A percentile compares a stretch with the other conserved stretches of the same genome.
These are phyloP conservation scores for Echinometra lucunter DNA, from an alignment of 53 echinoderm and acorn worm species.

Conservation along the genomic window DNA sequence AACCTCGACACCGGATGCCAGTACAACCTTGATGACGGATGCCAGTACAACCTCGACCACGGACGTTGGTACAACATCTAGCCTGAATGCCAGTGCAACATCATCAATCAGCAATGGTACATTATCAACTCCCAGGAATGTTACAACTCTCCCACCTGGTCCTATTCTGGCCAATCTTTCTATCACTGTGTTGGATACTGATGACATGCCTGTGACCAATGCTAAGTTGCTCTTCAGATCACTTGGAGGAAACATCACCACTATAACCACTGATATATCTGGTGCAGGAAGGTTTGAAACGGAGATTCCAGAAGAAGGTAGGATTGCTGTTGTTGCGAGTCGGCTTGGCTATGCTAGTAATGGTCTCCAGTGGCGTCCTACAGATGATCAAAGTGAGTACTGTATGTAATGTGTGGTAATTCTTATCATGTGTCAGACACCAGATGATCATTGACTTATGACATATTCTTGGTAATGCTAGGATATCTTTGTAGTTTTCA, in stretches of 20 bases:
- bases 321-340: background rate
- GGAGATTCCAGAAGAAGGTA: background rate
- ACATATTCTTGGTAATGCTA: too few species aligned
- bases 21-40: too few species aligned
- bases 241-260: background rate
- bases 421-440: background rate
- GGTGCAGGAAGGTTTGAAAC: background rate
- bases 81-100: background rate
- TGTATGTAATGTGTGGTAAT: background rate
- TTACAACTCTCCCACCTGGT: background rate
- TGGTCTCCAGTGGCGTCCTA: constrained; percentile 52
- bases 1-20: background rate
- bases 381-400: constrained; percentile 35
- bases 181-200: background rate
- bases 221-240: background rate
- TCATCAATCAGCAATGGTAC: background rate
- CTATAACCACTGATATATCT: background rate
- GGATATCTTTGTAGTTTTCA: too few species aligned
- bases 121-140: background rate
- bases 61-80: too few species aligned
- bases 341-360: constrained; percentile 34
- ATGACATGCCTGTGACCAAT: background rate
- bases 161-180: background rate
- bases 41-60: too few species aligned
- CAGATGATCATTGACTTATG: background rate